These are phyloP conservation scores for Dicyrtoma fusca DNA, from an alignment of 2,888 invertebrate species.

Conservation along the genomic window DNA sequence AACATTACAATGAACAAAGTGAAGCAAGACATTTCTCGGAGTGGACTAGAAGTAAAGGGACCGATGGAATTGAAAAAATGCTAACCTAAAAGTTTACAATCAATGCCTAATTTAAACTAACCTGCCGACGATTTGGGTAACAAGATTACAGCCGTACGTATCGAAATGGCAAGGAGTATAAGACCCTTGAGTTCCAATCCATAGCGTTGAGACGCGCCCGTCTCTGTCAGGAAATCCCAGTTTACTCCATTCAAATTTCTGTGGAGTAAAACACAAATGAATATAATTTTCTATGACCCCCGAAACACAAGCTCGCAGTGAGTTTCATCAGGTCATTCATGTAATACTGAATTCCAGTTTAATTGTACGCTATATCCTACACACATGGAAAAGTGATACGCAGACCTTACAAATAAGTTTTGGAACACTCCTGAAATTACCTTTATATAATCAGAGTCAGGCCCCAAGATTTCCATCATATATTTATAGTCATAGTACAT, in stretches of 20 bases:
- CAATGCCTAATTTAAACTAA: too few species aligned
- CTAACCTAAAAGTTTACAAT: constrained; percentile 48
- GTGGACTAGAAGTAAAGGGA: too few species aligned
- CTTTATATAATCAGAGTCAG: constrained; percentile 66
- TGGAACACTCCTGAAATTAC: too few species aligned
- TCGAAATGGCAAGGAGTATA: constrained; percentile 95
- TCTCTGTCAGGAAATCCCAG: constrained; percentile 74
- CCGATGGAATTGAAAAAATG: too few species aligned
- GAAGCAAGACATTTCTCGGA: too few species aligned
- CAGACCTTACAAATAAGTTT: too few species aligned
- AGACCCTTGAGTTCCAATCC: constrained; percentile 84
- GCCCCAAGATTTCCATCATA: constrained; percentile 63
- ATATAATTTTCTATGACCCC: too few species aligned
- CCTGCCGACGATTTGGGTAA: constrained; percentile 86
- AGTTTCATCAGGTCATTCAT: too few species aligned
- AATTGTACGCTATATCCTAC: too few species aligned
- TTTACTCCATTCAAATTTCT: constrained; percentile 67
- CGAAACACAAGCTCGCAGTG: too few species aligned
- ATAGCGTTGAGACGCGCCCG: constrained; percentile 75
- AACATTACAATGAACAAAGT: not conserved
- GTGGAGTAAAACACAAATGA: constrained; percentile 24
- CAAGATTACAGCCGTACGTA: constrained; percentile 90
- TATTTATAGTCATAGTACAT: constrained; percentile 86
- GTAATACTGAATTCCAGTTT: too few species aligned
- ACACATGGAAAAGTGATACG: too few species aligned